Conservation (phyloP, 23 tunicate genomes). For the Styela plicata region DNA sequence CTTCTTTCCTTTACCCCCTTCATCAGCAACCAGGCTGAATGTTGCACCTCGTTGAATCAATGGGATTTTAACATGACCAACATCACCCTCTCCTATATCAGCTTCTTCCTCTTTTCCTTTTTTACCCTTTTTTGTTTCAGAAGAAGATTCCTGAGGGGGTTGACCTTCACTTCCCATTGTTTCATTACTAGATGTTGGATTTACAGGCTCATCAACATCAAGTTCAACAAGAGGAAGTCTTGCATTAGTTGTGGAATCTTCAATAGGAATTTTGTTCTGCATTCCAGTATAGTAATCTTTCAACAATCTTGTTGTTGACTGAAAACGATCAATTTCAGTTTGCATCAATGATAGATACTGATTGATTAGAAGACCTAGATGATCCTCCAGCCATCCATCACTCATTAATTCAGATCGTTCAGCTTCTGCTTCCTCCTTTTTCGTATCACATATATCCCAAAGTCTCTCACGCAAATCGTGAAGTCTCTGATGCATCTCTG, state of each 20-base stretch:
- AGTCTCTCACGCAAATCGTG: slow-evolving; percentile 81
- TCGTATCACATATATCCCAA: slow-evolving; percentile 95
- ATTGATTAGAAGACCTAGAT: slow-evolving; percentile 79
- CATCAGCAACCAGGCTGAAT: slow-evolving; percentile 46
- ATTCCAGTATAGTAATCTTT: slow-evolving; percentile 83
- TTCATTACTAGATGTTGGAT: slow-evolving; percentile 37
- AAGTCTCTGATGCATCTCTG: slow-evolving; percentile 85
- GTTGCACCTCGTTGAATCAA: slow-evolving; percentile 69
- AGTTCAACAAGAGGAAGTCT: slow-evolving; percentile 74
- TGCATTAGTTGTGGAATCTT: slow-evolving; percentile 30
- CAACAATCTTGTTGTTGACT: slow-evolving; percentile 61
- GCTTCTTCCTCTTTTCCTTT: slow-evolving; percentile 47
- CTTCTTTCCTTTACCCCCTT: slow-evolving; percentile 68
- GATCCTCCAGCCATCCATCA: slow-evolving; percentile 94
- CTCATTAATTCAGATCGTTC: slow-evolving; percentile 61
- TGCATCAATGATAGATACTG: slow-evolving; percentile 87
- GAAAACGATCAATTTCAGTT: slow-evolving; percentile 92
- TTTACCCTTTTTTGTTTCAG: slow-evolving; percentile 35
- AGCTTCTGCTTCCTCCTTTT: slow-evolving; percentile 77
- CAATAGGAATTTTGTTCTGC: slow-evolving; percentile 58
- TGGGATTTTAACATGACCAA: slow-evolving; percentile 72
- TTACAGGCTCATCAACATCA: slow-evolving; percentile 37
- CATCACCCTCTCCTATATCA: slow-evolving; percentile 19
- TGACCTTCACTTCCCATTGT: slow-evolving; percentile 41
- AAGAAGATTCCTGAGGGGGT: slow-evolving; percentile 43